A percentile compares a stretch with the other conserved stretches of the same genome.
Evolutionary conservation across 2,797 vertebrate species (phyloP).

Genomic region (Podargus strigoides): DNA sequence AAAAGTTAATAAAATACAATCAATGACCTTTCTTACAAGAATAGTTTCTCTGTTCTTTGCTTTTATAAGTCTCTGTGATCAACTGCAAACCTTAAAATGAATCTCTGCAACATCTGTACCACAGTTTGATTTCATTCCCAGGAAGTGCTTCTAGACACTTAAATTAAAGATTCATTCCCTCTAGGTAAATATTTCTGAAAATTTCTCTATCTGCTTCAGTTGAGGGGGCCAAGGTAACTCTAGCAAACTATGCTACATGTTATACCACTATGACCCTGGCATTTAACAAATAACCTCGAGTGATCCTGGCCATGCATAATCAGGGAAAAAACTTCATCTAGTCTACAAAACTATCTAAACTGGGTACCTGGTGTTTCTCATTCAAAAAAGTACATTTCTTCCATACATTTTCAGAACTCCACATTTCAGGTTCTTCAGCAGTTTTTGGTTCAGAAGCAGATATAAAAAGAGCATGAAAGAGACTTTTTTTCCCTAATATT

Average conservation of each 20-base stretch:
- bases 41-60: background rate
- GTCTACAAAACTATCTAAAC: background rate
- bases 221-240: background rate
- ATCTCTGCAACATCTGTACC: background rate
- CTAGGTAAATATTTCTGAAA: background rate
- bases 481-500: background rate
- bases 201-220: background rate
- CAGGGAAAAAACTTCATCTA: background rate
- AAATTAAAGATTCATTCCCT: background rate
- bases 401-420: background rate
- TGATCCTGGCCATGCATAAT: background rate
- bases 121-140: background rate
- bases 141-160: background rate
- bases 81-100: background rate
- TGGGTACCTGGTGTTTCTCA: background rate
- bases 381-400: background rate
- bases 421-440: background rate
- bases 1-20: slow-evolving; percentile 32
- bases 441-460: background rate
- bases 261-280: background rate
- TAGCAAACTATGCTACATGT: background rate
- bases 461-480: background rate
- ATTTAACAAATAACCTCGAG: background rate
- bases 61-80: background rate
- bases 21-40: slow-evolving; percentile 12